Evolutionary conservation across 2,888 invertebrate genomes (phyloP).

Genomic region (Macaria liturata): DNA sequence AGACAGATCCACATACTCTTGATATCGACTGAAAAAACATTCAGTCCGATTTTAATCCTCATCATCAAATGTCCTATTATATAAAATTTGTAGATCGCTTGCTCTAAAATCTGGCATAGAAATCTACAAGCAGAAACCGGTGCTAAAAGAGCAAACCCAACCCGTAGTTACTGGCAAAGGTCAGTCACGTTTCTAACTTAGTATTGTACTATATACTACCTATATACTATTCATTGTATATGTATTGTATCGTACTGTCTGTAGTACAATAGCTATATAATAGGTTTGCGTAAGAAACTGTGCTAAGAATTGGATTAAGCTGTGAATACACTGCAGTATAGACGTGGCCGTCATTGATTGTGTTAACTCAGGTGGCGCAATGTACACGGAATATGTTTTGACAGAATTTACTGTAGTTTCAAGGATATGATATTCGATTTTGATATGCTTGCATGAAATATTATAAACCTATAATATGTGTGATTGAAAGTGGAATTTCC

Average conservation of each 20-base stretch:
- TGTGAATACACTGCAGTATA: background rate
- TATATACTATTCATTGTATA: too few relatives aligned
- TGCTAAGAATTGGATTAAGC: constrained; percentile 13
- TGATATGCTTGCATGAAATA: background rate
- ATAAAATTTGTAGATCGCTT: too few relatives aligned
- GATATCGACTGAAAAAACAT: too few relatives aligned
- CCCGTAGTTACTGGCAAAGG: constrained; percentile 4
- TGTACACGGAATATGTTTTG: constrained; percentile 1
- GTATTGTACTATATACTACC: background rate
- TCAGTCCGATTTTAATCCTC: too few relatives aligned
- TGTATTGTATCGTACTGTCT: too few relatives aligned
- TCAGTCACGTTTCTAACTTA: constrained; percentile 13
- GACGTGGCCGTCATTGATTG: background rate
- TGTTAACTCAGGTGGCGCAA: constrained; percentile 17
- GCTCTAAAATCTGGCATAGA: too few relatives aligned
- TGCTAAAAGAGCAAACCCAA: background rate
- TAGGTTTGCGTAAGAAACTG: constrained; percentile 18
- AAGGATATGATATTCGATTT: background rate
- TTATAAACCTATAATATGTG: too few relatives aligned
- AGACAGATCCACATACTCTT: too few relatives aligned
- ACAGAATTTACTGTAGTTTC: background rate
- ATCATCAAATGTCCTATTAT: too few relatives aligned
- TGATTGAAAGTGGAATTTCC: too few relatives aligned
- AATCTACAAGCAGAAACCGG: too few relatives aligned
- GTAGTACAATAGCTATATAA: background rate